Evolutionary conservation across 2,888 invertebrate species (phyloP).

Genomic region (Buathra laborator): DNA sequence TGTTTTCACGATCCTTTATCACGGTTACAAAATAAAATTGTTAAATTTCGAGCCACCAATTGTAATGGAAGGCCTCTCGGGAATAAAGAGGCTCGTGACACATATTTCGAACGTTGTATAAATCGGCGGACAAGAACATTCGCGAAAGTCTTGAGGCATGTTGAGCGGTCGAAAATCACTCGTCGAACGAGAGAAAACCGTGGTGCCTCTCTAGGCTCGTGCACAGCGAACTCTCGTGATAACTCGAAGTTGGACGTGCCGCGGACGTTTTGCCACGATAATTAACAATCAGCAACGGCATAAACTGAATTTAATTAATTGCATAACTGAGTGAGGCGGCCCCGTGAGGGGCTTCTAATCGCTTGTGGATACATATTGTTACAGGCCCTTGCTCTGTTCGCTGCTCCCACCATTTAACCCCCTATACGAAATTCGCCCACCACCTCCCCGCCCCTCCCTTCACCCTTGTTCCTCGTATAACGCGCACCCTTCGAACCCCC

Average conservation of each 20-base stretch:
- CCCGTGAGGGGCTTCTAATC: constrained; percentile 79
- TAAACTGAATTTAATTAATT: constrained; percentile 84
- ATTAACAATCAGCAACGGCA: constrained; percentile 81
- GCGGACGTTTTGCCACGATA: constrained; percentile 72
- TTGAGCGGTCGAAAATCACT: constrained; percentile 45
- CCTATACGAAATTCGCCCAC: constrained; percentile 68
- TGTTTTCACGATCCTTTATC: too few species aligned
- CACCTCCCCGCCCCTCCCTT: constrained; percentile 58
- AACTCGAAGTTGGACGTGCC: constrained; percentile 62
- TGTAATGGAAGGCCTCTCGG: too few species aligned
- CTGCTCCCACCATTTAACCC: constrained; percentile 48
- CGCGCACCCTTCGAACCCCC: constrained; percentile 34
- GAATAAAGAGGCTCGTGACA: too few species aligned
- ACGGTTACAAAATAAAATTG: too few species aligned
- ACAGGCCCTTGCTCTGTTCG: constrained; percentile 73
- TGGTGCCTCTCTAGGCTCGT: constrained; percentile 34
- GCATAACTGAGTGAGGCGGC: constrained; percentile 76
- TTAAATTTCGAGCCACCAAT: too few species aligned
- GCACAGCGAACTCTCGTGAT: constrained; percentile 8
- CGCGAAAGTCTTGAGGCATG: background rate
- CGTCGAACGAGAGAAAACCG: constrained; percentile 41
- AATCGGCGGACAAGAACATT: background rate
- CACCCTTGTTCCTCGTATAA: constrained; percentile 23
- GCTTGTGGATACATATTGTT: constrained; percentile 83
- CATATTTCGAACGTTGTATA: background rate